Evolutionary conservation across 2,797 vertebrate genomes (phyloP).

Genomic region (Squalus acanthias): DNA sequence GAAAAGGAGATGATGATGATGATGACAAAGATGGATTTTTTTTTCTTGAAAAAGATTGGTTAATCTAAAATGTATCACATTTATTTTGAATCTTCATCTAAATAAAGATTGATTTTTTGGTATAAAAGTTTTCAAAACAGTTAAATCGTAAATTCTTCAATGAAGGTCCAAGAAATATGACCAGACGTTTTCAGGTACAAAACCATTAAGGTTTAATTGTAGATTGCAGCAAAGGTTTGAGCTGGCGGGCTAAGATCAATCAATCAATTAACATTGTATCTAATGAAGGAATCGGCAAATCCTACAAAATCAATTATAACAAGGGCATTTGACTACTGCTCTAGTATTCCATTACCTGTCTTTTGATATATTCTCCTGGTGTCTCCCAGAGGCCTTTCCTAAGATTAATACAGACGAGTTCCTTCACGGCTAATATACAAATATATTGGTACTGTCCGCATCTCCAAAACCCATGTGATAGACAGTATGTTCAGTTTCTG

Average conservation of each 20-base stretch:
- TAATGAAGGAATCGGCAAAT: neutral
- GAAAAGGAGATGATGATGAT: neutral
- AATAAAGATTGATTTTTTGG: neutral
- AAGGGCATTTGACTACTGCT: neutral
- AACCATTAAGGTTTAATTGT: neutral
- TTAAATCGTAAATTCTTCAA: neutral
- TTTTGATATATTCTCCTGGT: neutral
- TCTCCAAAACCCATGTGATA: neutral
- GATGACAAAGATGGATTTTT: neutral
- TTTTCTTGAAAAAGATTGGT: neutral
- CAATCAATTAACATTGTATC: neutral
- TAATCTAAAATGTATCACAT: neutral
- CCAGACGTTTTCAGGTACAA: neutral
- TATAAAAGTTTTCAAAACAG: neutral
- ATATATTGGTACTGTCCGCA: neutral
- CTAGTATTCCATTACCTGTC: neutral
- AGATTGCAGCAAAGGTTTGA: neutral
- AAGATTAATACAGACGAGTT: neutral
- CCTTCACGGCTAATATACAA: neutral
- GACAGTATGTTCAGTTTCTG: neutral
- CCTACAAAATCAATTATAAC: neutral
- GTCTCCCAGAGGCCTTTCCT: neutral
- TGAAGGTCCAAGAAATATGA: neutral
- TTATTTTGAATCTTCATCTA: neutral
- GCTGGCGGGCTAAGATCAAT: neutral